These are phyloP conservation scores for Stenchaetothrips biformis DNA, from an alignment of 2,888 invertebrate species.

Conservation along the genomic window DNA sequence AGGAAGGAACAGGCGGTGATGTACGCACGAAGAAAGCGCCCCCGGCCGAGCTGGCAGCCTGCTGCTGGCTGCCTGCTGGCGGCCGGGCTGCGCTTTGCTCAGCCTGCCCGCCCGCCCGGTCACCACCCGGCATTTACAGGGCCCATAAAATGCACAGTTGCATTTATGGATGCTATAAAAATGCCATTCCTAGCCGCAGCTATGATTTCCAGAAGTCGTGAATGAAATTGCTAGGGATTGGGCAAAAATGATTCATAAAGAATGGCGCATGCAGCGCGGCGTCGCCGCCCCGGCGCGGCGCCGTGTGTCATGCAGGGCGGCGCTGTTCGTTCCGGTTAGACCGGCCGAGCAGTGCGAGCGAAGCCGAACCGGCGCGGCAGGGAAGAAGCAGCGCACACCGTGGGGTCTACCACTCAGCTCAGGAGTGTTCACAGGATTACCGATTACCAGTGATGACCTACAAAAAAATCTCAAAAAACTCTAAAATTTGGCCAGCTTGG, in stretches of 20 bases:
- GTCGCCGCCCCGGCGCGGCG: background rate
- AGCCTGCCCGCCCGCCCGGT: conserved; percentile 7
- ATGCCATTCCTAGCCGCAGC: conserved; percentile 13
- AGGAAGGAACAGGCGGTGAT: no score
- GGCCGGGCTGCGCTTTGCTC: background rate
- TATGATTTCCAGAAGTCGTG: conserved; percentile 22
- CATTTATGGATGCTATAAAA: conserved; percentile 22
- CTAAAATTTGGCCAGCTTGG: no score
- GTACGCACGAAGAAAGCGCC: no score
- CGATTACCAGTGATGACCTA: no score
- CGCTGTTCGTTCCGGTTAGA: no score
- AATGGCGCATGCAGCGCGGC: background rate
- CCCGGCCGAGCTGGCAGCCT: no score
- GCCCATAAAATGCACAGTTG: conserved; percentile 17
- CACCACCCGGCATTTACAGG: conserved; percentile 19
- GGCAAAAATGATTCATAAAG: conserved; percentile 20
- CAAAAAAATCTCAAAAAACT: no score
- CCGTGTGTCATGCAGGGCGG: background rate
- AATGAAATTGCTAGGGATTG: conserved; percentile 17
- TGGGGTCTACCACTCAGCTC: no score
- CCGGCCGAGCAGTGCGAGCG: no score
- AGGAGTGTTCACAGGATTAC: no score
- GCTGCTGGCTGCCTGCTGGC: background rate
- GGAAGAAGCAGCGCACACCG: no score
- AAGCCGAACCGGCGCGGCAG: no score